phyloP scores from a whole-genome alignment of 2,797 vertebrate species.

The Lophius americanus region DNA sequence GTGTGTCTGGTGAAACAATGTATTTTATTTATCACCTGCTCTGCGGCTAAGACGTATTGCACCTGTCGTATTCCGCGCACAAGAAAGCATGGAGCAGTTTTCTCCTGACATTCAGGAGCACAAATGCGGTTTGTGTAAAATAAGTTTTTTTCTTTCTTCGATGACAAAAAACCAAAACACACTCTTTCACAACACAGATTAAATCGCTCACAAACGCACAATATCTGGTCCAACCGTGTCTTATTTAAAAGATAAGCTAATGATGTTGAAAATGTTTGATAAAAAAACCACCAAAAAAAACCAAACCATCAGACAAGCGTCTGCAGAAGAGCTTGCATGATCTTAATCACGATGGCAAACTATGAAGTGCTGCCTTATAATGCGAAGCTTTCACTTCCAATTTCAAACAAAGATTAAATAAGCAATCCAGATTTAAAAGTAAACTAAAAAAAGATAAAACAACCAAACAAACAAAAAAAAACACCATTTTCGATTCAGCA shows the following conservation, averaged over 20 bases:
- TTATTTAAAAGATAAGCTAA: conserved; percentile 37
- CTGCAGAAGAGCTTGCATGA: conserved; percentile 11
- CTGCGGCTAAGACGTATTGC: conserved; percentile 38
- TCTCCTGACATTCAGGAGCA: conserved; percentile 70
- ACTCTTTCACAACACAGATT: conserved; percentile 14
- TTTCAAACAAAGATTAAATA: conserved; percentile 28
- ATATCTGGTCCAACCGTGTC: conserved; percentile 32
- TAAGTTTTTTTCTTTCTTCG: conserved; percentile 47
- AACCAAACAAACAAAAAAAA: conserved; percentile 35
- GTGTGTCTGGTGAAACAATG: conserved; percentile 28
- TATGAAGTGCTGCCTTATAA: conserved; percentile 4
- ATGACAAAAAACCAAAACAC: conserved; percentile 45
- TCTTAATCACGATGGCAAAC: conserved; percentile 17
- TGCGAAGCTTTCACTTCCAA: conserved; percentile 13
- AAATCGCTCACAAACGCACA: conserved; percentile 34
- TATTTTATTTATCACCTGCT: conserved; percentile 19
- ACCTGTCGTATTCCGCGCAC: conserved; percentile 53
- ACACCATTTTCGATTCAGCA: conserved; percentile 14
- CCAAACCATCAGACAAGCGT: conserved; percentile 10
- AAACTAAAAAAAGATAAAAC: conserved; percentile 23
- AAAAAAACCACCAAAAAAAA: conserved; percentile 26
- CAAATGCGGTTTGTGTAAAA: conserved; percentile 62
- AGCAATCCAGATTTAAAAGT: not conserved
- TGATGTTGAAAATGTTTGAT: conserved; percentile 38
- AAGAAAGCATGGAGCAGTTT: conserved; percentile 58